A percentile compares a stretch with the other conserved stretches of the same genome.
These are phyloP conservation scores for Galagoides demidoff DNA, from an alignment of 2,797 vertebrate species.

Conservation along the genomic window DNA sequence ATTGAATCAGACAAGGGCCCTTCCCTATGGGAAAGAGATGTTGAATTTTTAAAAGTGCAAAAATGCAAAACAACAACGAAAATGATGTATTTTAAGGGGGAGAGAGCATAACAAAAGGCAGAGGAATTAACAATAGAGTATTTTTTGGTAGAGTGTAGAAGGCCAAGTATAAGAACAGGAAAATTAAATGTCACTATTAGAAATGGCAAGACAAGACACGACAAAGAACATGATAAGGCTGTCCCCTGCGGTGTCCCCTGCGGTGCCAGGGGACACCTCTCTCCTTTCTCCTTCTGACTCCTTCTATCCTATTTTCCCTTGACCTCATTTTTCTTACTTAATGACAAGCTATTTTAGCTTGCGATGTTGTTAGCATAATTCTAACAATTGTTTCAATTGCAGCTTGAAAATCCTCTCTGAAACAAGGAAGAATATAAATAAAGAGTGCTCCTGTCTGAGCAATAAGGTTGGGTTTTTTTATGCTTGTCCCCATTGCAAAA, in stretches of 20 bases:
- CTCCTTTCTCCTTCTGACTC: not conserved
- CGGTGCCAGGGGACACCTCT: rapidly evolving
- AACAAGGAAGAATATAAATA: not conserved
- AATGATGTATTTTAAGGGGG: not conserved
- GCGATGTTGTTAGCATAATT: not conserved
- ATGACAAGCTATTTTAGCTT: not conserved
- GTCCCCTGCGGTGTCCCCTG: too few species aligned
- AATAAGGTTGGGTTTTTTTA: rapidly evolving
- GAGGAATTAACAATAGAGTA: not conserved
- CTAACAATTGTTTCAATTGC: not conserved
- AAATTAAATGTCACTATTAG: not conserved
- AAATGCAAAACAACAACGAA: not conserved
- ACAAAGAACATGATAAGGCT: rapidly evolving
- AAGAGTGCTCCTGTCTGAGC: not conserved
- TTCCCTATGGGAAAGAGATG: too few species aligned
- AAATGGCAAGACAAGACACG: not conserved
- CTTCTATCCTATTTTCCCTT: rapidly evolving
- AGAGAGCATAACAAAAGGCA: not conserved
- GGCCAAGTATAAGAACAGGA: not conserved
- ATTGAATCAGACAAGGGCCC: rapidly evolving
- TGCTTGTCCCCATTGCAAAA: not conserved
- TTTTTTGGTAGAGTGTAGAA: not conserved
- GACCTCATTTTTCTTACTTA: not conserved
- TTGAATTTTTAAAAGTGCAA: not conserved
- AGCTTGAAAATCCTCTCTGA: not conserved